phyloP scores from a whole-genome alignment of 2,888 invertebrate species.

The Bombylius major region DNA sequence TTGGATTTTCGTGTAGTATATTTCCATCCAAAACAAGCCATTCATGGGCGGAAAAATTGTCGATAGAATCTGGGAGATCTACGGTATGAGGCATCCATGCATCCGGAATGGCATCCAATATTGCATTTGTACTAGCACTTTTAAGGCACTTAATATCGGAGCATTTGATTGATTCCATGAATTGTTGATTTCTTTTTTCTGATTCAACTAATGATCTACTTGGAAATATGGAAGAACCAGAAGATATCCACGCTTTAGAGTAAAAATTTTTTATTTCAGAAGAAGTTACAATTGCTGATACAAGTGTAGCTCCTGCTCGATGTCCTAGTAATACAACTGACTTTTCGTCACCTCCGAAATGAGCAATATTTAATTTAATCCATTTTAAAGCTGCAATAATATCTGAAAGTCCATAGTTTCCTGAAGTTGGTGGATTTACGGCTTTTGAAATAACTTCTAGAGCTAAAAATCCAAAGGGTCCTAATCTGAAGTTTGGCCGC shows the following conservation, averaged over 20 bases:
- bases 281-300: constrained; percentile 55
- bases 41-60: constrained; percentile 47
- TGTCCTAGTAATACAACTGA: constrained; percentile 75
- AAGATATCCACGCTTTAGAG: constrained; percentile 66
- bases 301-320: constrained; percentile 71
- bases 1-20: constrained; percentile 52
- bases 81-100: constrained; percentile 53
- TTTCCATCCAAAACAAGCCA: constrained; percentile 68
- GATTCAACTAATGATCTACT: constrained; percentile 47
- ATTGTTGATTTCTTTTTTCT: constrained; percentile 47
- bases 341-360: constrained; percentile 70
- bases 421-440: constrained; percentile 61
- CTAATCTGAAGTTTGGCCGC: constrained; percentile 71
- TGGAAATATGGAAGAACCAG: constrained; percentile 61
- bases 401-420: constrained; percentile 78
- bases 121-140: constrained; percentile 40
- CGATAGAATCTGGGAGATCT: constrained; percentile 41
- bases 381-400: constrained; percentile 63
- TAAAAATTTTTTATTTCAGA: constrained; percentile 52
- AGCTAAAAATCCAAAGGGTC: constrained; percentile 70
- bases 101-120: constrained; percentile 58
- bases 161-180: constrained; percentile 46
- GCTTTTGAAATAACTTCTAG: constrained; percentile 54
- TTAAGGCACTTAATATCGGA: constrained; percentile 46
- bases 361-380: constrained; percentile 67